Conservation (phyloP, 1,140 invertebrate species). For the Tetragonula clypearis region DNA sequence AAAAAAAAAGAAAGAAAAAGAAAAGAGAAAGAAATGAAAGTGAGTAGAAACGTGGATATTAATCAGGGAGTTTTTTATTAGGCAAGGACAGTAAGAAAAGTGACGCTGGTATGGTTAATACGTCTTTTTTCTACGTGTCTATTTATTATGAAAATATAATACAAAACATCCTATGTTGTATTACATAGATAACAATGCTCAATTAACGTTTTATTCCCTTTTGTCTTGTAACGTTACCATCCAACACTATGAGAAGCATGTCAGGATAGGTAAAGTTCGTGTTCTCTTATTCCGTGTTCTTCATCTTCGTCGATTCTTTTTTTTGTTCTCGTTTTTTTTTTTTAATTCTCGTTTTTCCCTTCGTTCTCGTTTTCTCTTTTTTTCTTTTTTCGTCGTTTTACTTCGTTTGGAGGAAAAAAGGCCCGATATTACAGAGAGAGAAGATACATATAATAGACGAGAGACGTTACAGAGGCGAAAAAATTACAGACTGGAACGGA, state of each 20-base stretch:
- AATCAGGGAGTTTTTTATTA: neutral
- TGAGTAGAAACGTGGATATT: neutral
- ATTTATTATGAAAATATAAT: conserved; percentile 88
- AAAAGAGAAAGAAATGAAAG: neutral
- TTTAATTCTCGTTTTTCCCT: conserved; percentile 12
- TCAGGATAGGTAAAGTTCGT: conserved; percentile 75
- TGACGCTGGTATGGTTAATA: conserved; percentile 74
- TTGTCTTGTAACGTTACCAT: conserved; percentile 78
- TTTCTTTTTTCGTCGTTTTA: conserved; percentile 39
- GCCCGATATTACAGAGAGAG: conserved; percentile 75
- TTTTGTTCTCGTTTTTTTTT: conserved; percentile 36
- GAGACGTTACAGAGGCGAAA: conserved; percentile 70
- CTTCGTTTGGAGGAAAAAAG: conserved; percentile 69
- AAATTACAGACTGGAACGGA: conserved; percentile 61
- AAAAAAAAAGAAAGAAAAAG: no score
- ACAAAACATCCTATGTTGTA: conserved; percentile 86
- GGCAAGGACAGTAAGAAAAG: conserved; percentile 35
- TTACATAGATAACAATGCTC: conserved; percentile 84
- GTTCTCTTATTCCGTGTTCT: conserved; percentile 62
- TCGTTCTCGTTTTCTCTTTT: conserved; percentile 33
- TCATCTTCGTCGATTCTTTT: conserved; percentile 38
- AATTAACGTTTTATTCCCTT: conserved; percentile 79
- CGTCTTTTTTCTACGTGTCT: conserved; percentile 84
- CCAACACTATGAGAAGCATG: conserved; percentile 78
- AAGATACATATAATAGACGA: conserved; percentile 67